These are phyloP conservation scores for Festucalex cinctus DNA, from an alignment of 2,113 vertebrate genomes.

Conservation along the genomic window DNA sequence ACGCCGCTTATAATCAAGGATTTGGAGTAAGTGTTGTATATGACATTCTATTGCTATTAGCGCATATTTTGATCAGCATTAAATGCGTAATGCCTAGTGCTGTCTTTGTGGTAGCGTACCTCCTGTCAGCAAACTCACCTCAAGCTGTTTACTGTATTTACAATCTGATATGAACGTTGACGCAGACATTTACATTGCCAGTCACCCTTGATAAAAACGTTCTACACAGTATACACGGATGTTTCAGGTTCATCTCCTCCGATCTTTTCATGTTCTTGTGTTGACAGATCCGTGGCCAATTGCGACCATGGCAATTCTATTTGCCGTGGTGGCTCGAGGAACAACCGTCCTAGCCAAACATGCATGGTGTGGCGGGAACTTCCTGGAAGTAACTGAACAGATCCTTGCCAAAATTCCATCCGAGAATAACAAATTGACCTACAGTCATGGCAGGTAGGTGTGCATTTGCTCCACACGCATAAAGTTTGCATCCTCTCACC, in stretches of 20 bases:
- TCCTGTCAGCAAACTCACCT: not conserved
- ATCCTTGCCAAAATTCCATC: slow-evolving; percentile 95
- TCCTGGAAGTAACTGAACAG: slow-evolving; percentile 97
- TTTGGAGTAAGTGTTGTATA: not conserved
- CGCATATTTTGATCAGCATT: not conserved
- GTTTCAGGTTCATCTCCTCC: not conserved
- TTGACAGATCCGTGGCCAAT: slow-evolving; percentile 16
- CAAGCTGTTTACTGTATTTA: not conserved
- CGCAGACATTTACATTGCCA: not conserved
- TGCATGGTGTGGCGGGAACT: slow-evolving; percentile 95
- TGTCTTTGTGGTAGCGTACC: slow-evolving; percentile 7
- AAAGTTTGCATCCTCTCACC: not conserved
- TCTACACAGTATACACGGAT: not conserved
- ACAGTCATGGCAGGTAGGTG: slow-evolving; percentile 89
- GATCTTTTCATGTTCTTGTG: slow-evolving; percentile 3
- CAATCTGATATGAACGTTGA: not conserved
- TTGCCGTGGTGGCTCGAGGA: slow-evolving; percentile 93
- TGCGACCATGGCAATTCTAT: slow-evolving; percentile 92
- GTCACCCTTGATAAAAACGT: not conserved
- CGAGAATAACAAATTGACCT: slow-evolving; percentile 96
- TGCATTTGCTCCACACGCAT: not conserved
- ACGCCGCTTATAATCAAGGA: slow-evolving; percentile 33
- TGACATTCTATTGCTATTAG: not conserved
- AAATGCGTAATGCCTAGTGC: not conserved
- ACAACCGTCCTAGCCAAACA: slow-evolving; percentile 96